phyloP scores from a whole-genome alignment of 2,888 invertebrate species.

The Parnassius glacialis region DNA sequence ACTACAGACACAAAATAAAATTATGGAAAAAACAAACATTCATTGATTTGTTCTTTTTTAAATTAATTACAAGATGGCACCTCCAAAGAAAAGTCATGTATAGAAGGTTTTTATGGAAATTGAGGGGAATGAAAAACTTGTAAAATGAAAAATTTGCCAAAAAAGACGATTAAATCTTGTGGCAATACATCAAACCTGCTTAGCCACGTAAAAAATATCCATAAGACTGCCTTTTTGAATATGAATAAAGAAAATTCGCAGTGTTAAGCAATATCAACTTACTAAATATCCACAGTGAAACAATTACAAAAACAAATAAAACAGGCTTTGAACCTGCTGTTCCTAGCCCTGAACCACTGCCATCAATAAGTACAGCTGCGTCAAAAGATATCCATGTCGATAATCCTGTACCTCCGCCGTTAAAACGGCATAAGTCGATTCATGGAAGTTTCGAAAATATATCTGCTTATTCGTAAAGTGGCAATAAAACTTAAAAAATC shows the following conservation, averaged over 20 bases:
- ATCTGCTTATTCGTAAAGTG: constrained; percentile 30
- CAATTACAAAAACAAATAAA: neutral
- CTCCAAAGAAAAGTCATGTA: too few relatives aligned
- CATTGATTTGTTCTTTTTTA: neutral
- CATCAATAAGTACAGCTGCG: neutral
- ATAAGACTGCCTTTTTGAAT: constrained; percentile 28
- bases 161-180: constrained; percentile 29
- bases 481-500: constrained; percentile 32
- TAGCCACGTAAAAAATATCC: constrained; percentile 31
- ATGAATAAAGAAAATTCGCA: constrained; percentile 15
- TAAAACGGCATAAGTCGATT: constrained; percentile 8
- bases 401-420: neutral
- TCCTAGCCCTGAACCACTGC: constrained; percentile 1
- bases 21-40: too few relatives aligned
- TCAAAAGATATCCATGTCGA: neutral
- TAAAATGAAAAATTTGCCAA: constrained; percentile 10
- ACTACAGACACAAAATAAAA: too few relatives aligned
- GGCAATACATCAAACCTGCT: constrained; percentile 34
- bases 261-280: neutral
- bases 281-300: constrained; percentile 3
- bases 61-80: neutral
- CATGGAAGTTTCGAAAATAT: constrained; percentile 21
- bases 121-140: constrained; percentile 6
- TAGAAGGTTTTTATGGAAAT: neutral
- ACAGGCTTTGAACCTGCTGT: neutral